A percentile compares a stretch with the other conserved stretches of the same genome.
These are phyloP conservation scores for Arremon aurantiirostris DNA, from an alignment of 2,797 vertebrate genomes.

Conservation along the genomic window DNA sequence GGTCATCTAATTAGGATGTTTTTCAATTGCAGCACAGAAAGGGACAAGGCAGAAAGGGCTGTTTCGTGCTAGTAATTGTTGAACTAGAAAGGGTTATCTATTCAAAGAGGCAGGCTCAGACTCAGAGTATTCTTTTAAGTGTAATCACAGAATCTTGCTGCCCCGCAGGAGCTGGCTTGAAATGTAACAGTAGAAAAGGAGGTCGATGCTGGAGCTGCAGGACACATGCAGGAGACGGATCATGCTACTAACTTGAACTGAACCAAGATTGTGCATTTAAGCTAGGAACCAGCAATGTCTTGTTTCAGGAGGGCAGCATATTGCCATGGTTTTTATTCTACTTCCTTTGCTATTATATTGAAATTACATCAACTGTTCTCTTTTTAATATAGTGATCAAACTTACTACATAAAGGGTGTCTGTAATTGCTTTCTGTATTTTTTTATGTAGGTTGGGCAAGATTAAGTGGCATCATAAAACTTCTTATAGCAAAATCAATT, in stretches of 20 bases:
- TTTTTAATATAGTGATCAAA: conserved; percentile 69
- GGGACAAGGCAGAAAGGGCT: conserved; percentile 1
- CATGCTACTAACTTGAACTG: conserved; percentile 20
- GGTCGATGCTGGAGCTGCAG: conserved; percentile 27
- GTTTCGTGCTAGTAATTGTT: background rate
- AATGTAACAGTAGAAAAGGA: conserved; percentile 35
- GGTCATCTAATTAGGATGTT: conserved; percentile 11
- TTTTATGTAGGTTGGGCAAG: conserved; percentile 59
- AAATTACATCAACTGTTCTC: conserved; percentile 42
- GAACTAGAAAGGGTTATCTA: conserved; percentile 21
- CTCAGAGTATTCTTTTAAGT: conserved; percentile 31
- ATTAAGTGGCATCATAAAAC: conserved; percentile 65
- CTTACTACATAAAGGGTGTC: conserved; percentile 51
- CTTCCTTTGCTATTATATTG: conserved; percentile 26
- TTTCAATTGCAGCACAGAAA: background rate
- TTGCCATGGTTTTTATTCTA: background rate
- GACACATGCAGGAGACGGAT: conserved; percentile 39
- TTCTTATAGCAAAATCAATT: conserved; percentile 71
- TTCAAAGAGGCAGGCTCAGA: conserved; percentile 11
- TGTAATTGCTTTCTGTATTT: conserved; percentile 63
- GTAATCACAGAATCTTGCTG: conserved; percentile 35
- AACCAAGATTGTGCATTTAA: conserved; percentile 47
- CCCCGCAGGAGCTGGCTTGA: conserved; percentile 6
- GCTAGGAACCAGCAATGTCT: conserved; percentile 26
- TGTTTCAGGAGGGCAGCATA: conserved; percentile 29